Evolutionary conservation across 2,888 invertebrate species (phyloP).

Genomic region (Lordiphosa andalusiaca): DNA sequence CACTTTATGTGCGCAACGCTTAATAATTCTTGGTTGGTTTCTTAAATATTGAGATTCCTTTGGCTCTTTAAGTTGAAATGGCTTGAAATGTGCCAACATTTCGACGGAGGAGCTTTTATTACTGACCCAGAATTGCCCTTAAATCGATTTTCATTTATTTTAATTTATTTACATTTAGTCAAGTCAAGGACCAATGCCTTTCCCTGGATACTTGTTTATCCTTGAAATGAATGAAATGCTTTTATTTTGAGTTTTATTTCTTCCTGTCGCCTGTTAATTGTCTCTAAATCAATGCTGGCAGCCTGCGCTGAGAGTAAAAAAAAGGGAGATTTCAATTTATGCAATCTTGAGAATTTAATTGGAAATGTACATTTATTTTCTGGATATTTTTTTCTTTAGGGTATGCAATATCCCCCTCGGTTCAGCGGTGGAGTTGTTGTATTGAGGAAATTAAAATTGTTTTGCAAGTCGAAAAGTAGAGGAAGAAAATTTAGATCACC

Average conservation of each 20-base stretch:
- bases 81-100: constrained; percentile 22
- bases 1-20: constrained; percentile 16
- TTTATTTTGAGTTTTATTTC: constrained; percentile 5
- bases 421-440: too few relatives aligned
- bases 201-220: neutral
- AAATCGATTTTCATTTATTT: constrained; percentile 36
- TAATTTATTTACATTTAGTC: constrained; percentile 30
- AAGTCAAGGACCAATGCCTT: constrained; percentile 10
- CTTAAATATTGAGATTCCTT: constrained; percentile 16
- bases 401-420: too few relatives aligned
- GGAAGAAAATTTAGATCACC: too few relatives aligned
- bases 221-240: constrained; percentile 24
- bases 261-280: constrained; percentile 37
- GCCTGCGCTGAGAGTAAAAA: neutral
- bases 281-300: constrained; percentile 24
- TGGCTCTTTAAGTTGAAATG: constrained; percentile 32
- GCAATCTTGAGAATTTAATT: too few relatives aligned
- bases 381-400: too few relatives aligned
- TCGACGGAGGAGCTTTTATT: constrained; percentile 33
- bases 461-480: too few relatives aligned
- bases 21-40: constrained; percentile 22
- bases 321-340: constrained; percentile 13
- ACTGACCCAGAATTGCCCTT: constrained; percentile 30
- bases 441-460: too few relatives aligned
- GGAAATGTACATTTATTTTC: too few relatives aligned